These are phyloP conservation scores for Aplidium turbinatum DNA, from an alignment of 23 tunicate species.

Conservation along the genomic window DNA sequence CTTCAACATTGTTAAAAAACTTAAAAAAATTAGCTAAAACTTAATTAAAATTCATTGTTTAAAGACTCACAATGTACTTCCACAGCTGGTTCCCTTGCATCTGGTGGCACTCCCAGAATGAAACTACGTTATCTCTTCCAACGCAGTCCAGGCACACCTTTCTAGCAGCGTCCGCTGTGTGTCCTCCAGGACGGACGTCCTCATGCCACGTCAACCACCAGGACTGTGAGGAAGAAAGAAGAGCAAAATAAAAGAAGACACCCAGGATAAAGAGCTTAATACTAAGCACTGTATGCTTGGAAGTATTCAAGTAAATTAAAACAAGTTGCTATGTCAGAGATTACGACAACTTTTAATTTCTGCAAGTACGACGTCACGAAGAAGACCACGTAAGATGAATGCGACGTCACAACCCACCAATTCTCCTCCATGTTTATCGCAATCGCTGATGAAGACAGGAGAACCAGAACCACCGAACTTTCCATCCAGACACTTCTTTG, in stretches of 20 bases:
- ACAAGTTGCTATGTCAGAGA: too few relatives aligned
- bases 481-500: conserved; percentile 80
- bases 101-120: conserved; percentile 97
- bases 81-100: conserved; percentile 97
- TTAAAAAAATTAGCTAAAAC: too few relatives aligned
- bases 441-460: conserved; percentile 55
- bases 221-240: conserved; percentile 29
- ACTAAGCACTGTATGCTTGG: too few relatives aligned
- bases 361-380: too few relatives aligned
- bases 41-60: too few relatives aligned
- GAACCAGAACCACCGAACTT: conserved; percentile 89
- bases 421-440: conserved; percentile 47
- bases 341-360: too few relatives aligned
- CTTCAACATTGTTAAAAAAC: too few relatives aligned
- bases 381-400: too few relatives aligned
- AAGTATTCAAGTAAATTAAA: too few relatives aligned
- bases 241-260: too few relatives aligned
- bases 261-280: too few relatives aligned
- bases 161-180: conserved; percentile 62
- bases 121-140: conserved; percentile 66
- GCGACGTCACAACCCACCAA: too few relatives aligned
- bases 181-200: conserved; percentile 83
- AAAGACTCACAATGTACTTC: conserved; percentile 91
- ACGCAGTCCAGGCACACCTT: conserved; percentile 90
- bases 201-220: conserved; percentile 99